Percentiles rank a stretch among this genome's conserved stretches.
Evolutionary conservation across 2,888 invertebrate species (phyloP).

Genomic region (Seira musarum): DNA sequence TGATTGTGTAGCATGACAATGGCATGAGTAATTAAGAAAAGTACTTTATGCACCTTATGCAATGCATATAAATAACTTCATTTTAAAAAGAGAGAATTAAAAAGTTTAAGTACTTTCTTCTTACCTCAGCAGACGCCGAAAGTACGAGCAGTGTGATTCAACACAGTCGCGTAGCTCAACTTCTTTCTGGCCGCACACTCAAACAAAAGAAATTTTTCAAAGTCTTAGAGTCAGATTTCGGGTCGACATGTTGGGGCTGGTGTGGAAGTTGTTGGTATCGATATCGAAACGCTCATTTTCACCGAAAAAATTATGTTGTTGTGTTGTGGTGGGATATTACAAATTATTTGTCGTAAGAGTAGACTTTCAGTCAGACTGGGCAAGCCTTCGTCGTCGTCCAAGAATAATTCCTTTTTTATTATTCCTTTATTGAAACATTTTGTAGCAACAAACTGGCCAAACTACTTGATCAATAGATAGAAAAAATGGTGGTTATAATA

Average conservation of each 20-base stretch:
- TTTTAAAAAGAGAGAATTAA: background rate
- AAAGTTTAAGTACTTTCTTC: background rate
- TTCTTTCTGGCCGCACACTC: background rate
- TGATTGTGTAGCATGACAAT: background rate
- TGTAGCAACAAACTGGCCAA: too few species aligned
- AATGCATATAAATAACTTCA: background rate
- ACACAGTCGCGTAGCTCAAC: conserved; percentile 51
- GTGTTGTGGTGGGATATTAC: too few species aligned
- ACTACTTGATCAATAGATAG: too few species aligned
- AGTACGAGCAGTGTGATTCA: conserved; percentile 60
- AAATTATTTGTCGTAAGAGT: too few species aligned
- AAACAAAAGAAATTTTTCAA: background rate
- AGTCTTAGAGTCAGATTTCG: conserved; percentile 5
- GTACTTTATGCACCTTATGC: background rate
- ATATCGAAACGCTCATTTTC: background rate
- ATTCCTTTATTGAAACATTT: too few species aligned
- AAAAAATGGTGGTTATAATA: too few species aligned
- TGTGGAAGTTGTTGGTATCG: background rate
- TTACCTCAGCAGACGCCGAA: conserved; percentile 62
- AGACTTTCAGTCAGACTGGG: too few species aligned
- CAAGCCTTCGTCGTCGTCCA: too few species aligned
- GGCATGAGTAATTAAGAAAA: background rate
- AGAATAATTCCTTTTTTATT: too few species aligned
- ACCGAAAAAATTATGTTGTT: background rate
- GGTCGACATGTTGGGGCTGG: background rate